Base-by-base conservation (phyloP, 1,140 invertebrate species). In the Leptoteleia sp. region DNA sequence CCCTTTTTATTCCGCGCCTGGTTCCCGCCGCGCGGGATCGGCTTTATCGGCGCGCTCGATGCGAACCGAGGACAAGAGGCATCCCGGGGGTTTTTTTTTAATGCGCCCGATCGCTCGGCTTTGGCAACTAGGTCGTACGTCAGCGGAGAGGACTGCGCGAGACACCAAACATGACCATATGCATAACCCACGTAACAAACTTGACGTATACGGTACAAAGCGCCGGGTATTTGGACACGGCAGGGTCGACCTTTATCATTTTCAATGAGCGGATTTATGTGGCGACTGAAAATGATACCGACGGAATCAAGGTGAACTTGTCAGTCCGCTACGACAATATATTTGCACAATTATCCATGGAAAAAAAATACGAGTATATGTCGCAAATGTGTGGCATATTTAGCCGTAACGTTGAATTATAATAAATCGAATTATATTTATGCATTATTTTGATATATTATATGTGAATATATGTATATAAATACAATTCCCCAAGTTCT, bases 51-150 rank as follows among this genome's bases (percentile, higher is more conserved):
- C 16, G 4, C 25, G 31, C 15, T 47, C 19, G 42, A 45, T 19
- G 19, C 42, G 11, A 43, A 43, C 15, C 40, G 65, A 64, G 70
- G 50, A 37, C 25, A 33, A 27, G 40, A 77, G 37, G 52, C 59
- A 71, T 64, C 48, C 59, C 37, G 65, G 57, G n/a, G n/a, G n/a
- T n/a, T n/a, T 70, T 25, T 77, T 65, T 71, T 77, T 42, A 15
- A 54, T 19, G 12, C 19, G 43, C n/a, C 45, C 45, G 52, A 78
- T 79, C 43, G 43, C 22, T 42, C 64, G 61, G 65, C 68, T 68
- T 79, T 80, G 80, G 42, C 68, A 86, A 85, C 80, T 86, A 76
- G 82, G 84, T 83, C 82, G 82, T 77, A 65, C 79, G 79, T 82
- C 73, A 82, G 75, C 35, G 43, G 47, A 81, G 76, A 76, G 75